Base-by-base conservation (phyloP, 2,797 vertebrate species). In the Myotis planiceps region DNA sequence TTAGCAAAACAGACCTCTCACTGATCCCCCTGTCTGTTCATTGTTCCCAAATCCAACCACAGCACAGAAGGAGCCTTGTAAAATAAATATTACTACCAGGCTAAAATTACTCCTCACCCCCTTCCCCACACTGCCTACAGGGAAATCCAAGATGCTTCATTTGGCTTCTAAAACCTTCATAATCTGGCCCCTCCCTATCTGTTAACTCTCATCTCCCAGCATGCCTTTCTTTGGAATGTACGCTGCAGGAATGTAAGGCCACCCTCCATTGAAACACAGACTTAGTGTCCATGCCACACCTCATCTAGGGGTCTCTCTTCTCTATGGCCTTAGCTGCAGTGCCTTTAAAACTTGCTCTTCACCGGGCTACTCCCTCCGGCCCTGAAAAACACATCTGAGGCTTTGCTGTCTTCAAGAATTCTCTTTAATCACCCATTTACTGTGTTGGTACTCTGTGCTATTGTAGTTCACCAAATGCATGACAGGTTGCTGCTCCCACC, bases 241-340 rank as follows among this genome's bases (percentile, higher is more conserved):
- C 25, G 51, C 23, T 13, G 2, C 7, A 58, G 34, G 25, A 71
- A 45, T 45, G 45, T 45, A 45, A 69, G 23, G 63, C 12, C 9
- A 10, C 7, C 32, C 27, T 32, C 47, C 60, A 63, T 21, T 18
- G 25, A 39, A 72, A 53, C 25, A 42, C 29, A 53, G 1, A 23
- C 6, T 9, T 0, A 18, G 29, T 45, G 13, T 14, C 32, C 39
- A 6, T 7, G 1, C 0, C 7, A 1, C 3, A 16, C 32, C 15
- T 39, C 45, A 1, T 7, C 53, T 29, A 51, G 2, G 37, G n/a
- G 3, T 6, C 21, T n/a, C 55, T 25, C 42, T 42, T 66, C 49
- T 16, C 58, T 37, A 3, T 3, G 8, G 0, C n/a, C 23, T 85
- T 69, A 6, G 14, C 23, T 15, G 12, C 76, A 69, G 6, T 19